Evolutionary conservation across 2,888 invertebrate genomes (phyloP), one percentile per base, ranked within the genome.

Genomic region (Drosophila mercatorum): DNA sequence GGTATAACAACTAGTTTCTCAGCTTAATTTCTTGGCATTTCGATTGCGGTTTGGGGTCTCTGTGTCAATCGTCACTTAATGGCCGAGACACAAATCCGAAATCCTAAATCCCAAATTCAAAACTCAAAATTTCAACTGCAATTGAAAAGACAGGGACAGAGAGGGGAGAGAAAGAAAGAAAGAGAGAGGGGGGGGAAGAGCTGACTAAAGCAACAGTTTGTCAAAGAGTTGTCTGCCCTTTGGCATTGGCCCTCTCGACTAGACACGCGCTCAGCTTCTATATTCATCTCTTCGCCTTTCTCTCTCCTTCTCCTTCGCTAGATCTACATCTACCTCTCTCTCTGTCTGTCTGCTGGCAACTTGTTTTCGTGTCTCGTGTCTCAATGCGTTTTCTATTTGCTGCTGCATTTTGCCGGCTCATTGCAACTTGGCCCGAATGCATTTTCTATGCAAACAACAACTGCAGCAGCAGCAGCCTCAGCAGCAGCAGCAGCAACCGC

Each of bases 351-450:
- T 65, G 47, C 58, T 34, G 78, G 68, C 75, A 83, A 78, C 83
- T 80, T 80, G 83, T 81, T 80, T 76, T 41, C n/a, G 47, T 52
- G 65, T 44, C 61, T 71, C 59, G 47, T 56, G 44, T 78, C 57
- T 71, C 51, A 57, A 47, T 58, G 67, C 68, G 67, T 66, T 72
- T 78, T 81, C 70, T 77, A 77, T 66, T 78, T 74, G 84, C 80
- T 81, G 80, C 78, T 75, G 87, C 80, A 81, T 83, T 85, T 87
- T 88, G 87, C 87, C 87, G 87, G 88, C 82, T 87, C 83, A 88
- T 88, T 87, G 84, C 82, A 88, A 75, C 80, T 85, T 88, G 86
- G 82, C 84, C 81, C 75, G 81, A 87, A 81, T 88, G 84, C 83
- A 88, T 84, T 88, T 86, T 86, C 84, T 75, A 78, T 75, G 76